These are phyloP conservation scores for Tineola bisselliella DNA, from an alignment of 2,888 invertebrate genomes.

Conservation along the genomic window DNA sequence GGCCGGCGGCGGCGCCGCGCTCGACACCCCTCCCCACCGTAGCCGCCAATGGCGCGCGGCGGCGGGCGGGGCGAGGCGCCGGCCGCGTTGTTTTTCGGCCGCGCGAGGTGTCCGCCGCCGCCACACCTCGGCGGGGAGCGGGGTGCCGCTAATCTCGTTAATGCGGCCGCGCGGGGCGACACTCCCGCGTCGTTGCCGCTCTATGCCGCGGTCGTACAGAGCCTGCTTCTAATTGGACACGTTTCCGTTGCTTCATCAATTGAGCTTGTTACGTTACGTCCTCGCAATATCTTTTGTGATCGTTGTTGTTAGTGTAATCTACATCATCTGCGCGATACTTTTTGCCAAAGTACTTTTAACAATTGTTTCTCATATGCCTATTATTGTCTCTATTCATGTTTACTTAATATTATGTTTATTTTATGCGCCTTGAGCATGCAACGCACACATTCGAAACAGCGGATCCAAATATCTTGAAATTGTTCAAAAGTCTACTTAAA, in stretches of 20 bases:
- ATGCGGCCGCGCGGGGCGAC: slow-evolving; percentile 51
- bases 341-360: too few species aligned
- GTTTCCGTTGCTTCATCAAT: slow-evolving; percentile 66
- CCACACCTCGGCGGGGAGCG: slow-evolving; percentile 25
- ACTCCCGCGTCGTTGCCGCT: slow-evolving; percentile 20
- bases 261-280: slow-evolving; percentile 55
- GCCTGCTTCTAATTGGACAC: slow-evolving; percentile 64
- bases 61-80: slow-evolving; percentile 49
- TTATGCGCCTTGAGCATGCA: too few species aligned
- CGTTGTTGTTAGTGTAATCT: background rate
- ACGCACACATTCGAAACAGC: too few species aligned
- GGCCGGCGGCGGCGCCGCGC: slow-evolving; percentile 64
- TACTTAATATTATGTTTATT: too few species aligned
- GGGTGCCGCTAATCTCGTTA: slow-evolving; percentile 57
- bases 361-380: too few species aligned
- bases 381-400: too few species aligned
- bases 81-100: slow-evolving; percentile 57
- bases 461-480: too few species aligned
- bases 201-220: slow-evolving; percentile 7
- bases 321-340: background rate
- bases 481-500: too few species aligned
- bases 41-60: slow-evolving; percentile 48
- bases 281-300: slow-evolving; percentile 5
- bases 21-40: slow-evolving; percentile 63
- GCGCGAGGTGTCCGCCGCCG: slow-evolving; percentile 52